Evolutionary conservation across 1,140 invertebrate species (phyloP), one percentile per base, ranked within the genome.

Genomic region (Gonioctena quinquepunctata): DNA sequence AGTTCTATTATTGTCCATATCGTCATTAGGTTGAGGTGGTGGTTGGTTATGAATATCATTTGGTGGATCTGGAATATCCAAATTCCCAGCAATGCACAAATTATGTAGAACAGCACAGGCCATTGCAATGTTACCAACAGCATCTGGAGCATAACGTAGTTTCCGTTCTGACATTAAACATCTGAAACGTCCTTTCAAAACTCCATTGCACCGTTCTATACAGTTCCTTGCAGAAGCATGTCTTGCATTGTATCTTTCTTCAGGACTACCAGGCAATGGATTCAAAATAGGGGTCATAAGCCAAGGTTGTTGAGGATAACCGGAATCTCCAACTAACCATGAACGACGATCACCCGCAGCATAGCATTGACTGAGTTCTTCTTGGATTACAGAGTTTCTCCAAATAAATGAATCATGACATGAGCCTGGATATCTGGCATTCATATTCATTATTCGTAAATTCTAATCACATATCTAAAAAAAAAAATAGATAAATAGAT

Each of bases 331-430:
- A 4, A 62, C 2, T 22, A 62, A 42, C 60, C 60, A 62, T 27
- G 25, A 18, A 11, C n/a, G 16, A 16, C 21, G 8, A 42, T 62
- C 27, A n/a, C 28, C 60, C 3, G n/a, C 5, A 8, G 11, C n/a
- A 42, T 62, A 62, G 11, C 19, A 7, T 19, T 11, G 28, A 13
- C 62, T 22, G 28, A 73, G 11, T 33, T 73, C 52, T 13, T 70
- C 8, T 59, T 49, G 33, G 16, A 73, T 62, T 11, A 16, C 26
- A 19, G 68, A 70, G n/a, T 49, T 64, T 18, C 23, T 48, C 66
- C 70, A 76, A 23, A 82, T 74, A 28, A 70, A 72, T 5, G 66
- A 57, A 75, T 82, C 81, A 68, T 80, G 78, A 7, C n/a, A n/a
- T n/a, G n/a, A n/a, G n/a, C 81, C 80, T 25, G 77, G 75, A 74